phyloP scores from a whole-genome alignment of 2,797 vertebrate species.

The Otus scops region DNA sequence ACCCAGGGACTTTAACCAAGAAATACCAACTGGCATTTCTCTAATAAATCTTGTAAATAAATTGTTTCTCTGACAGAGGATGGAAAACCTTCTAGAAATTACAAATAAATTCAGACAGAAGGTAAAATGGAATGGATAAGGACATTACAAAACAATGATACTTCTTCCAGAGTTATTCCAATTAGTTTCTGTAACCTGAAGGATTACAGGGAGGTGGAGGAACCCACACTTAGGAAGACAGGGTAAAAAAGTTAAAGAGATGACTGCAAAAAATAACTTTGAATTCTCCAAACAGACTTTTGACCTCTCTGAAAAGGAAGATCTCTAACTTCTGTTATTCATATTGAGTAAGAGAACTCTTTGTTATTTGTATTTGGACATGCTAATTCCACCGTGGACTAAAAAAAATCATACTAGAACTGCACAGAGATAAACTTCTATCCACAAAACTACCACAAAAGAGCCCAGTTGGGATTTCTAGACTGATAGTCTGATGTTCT shows the following conservation, averaged over 20 bases:
- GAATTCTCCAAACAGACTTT: not conserved
- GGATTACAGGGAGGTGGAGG: not conserved
- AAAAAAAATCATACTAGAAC: not conserved
- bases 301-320: not conserved
- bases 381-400: not conserved
- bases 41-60: not conserved
- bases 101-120: not conserved
- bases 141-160: not conserved
- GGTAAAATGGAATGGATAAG: not conserved
- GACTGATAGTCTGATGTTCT: not conserved
- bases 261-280: not conserved
- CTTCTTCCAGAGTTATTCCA: not conserved
- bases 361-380: not conserved
- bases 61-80: not conserved
- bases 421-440: not conserved
- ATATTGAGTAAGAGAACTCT: not conserved
- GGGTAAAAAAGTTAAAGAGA: not conserved
- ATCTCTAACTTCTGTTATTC: not conserved
- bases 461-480: not conserved
- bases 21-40: not conserved
- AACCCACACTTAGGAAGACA: not conserved
- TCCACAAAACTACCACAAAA: not conserved
- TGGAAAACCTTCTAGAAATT: not conserved
- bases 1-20: not conserved
- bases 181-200: not conserved